Evolutionary conservation across 2,888 invertebrate species (phyloP), one percentile per base, ranked within the genome.

Genomic region (Lissocephala sabroskyi): DNA sequence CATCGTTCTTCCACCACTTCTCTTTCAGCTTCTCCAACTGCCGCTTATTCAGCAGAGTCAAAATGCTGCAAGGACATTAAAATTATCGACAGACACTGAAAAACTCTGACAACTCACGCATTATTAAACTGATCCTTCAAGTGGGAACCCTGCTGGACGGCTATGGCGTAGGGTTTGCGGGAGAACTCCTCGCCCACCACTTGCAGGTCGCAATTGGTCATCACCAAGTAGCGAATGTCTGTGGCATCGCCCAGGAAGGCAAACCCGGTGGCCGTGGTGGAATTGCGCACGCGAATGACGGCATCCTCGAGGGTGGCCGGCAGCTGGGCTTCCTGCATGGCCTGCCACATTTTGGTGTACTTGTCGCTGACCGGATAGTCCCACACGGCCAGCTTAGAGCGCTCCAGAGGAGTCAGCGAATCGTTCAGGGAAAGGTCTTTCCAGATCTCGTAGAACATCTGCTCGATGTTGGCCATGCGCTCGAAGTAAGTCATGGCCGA

Each of bases 331-430:
- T 89, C 89, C 73, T 90, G 88, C 96, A 98, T 98, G 0, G 95
- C 95, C 81, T 97, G 95, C 94, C 97, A 97, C 92, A 99, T 97
- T 85, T 98, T 98, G 32, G 97, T 98, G 84, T 96, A 98, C 80
- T 96, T 98, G 85, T 98, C 97, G 76, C 96, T 96, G 0, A 98
- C 97, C 0, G 98, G 98, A 82, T 98, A 98, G 82, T 98, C 98
- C 98, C 98, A 98, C 0, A 98, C 98, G 0, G 98, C 98, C 11
- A 98, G 84, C 82, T 97, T 95, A 0, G 97, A 94, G 23, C 97
- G 87, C 79, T 98, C 96, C 3, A 95, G 89, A 49, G 96, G 94
- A 16, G 91, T 90, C 42, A 98, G 84, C 45, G 95, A 96, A 84
- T 98, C 97, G 82, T 98, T 96, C 16, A 98, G 85, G 28, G 96